Evolutionary conservation across 1,140 invertebrate species (phyloP).

Genomic region (Achatina immaculata): DNA sequence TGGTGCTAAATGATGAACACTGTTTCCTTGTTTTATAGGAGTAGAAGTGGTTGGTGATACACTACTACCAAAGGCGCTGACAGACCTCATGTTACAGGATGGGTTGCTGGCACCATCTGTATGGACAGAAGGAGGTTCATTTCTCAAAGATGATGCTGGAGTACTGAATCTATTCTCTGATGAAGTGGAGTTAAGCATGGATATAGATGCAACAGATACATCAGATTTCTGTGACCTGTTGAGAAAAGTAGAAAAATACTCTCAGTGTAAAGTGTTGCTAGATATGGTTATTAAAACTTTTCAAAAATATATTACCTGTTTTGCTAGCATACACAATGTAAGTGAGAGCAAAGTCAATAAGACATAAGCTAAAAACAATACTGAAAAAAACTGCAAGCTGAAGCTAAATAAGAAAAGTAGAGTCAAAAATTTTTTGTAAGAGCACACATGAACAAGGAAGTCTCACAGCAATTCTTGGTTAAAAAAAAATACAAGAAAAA

Average conservation of each 20-base stretch:
- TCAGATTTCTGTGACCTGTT: not conserved
- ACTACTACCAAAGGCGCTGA: not conserved
- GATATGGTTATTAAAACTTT: too few species aligned
- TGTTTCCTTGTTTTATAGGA: not conserved
- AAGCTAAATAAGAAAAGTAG: too few species aligned
- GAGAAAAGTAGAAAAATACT: not conserved
- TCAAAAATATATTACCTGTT: too few species aligned
- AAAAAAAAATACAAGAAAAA: too few species aligned
- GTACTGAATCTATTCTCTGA: not conserved
- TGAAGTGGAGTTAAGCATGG: not conserved
- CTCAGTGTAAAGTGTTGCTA: too few species aligned
- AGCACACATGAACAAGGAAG: too few species aligned
- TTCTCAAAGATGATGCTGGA: not conserved
- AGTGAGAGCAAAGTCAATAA: too few species aligned
- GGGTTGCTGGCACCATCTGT: not conserved
- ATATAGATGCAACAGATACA: not conserved
- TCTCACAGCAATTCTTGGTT: too few species aligned
- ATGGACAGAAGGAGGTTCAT: not conserved
- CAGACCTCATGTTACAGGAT: not conserved
- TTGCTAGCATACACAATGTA: too few species aligned
- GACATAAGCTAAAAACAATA: too few species aligned
- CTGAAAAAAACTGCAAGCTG: too few species aligned
- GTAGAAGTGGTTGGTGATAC: constrained; percentile 10
- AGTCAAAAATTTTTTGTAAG: too few species aligned
- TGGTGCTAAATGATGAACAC: not conserved